These are phyloP conservation scores for Zeus faber DNA, from an alignment of 2,113 vertebrate species.

Conservation along the genomic window DNA sequence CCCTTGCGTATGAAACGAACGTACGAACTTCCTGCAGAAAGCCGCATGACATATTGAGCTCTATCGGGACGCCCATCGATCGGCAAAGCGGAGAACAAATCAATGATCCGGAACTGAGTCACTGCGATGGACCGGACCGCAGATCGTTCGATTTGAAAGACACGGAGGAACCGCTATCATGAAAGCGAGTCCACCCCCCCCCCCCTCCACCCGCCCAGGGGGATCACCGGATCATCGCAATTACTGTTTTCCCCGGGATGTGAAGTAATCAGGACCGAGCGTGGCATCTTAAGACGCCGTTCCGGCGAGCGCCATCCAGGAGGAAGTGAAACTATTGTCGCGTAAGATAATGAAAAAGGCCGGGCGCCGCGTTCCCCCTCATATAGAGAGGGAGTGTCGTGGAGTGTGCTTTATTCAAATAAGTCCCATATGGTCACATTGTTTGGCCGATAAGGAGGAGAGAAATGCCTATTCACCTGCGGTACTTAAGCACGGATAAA, in stretches of 20 bases:
- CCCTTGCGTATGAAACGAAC: no score
- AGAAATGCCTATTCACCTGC: conserved; percentile 65
- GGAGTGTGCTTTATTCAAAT: conserved; percentile 49
- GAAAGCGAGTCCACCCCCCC: no score
- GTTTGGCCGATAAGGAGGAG: conserved; percentile 54
- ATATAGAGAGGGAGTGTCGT: conserved; percentile 32
- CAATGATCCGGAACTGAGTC: conserved; percentile 60
- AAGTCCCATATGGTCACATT: conserved; percentile 64
- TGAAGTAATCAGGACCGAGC: no score
- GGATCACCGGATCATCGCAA: no score
- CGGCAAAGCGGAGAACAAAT: conserved; percentile 61
- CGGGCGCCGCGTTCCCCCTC: no score
- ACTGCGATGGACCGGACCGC: conserved; percentile 47
- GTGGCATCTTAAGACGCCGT: no score
- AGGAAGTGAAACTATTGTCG: not conserved
- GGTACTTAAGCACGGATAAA: conserved; percentile 60
- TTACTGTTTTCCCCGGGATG: no score
- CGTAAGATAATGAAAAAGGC: no score
- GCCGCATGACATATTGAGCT: conserved; percentile 51
- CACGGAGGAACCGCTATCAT: conserved; percentile 47
- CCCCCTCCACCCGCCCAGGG: no score
- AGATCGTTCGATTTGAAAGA: conserved; percentile 58
- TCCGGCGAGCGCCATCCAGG: no score
- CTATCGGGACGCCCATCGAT: conserved; percentile 61
- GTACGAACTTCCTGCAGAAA: conserved; percentile 19